Conservation (phyloP, 1,140 invertebrate genomes). For the Contarinia nasturtii region DNA sequence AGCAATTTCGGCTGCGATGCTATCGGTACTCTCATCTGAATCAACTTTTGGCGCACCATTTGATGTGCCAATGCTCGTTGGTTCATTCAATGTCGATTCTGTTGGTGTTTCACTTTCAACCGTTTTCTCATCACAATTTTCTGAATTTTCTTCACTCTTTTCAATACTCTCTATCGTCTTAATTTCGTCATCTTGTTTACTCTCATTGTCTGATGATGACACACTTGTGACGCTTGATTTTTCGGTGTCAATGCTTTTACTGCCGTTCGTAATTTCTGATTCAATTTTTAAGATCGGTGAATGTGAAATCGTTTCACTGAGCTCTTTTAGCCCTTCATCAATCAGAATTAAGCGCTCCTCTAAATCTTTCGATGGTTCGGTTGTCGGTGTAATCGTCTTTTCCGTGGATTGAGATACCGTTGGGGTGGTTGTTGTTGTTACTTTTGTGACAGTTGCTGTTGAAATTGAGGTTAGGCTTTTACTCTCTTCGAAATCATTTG, state of each 20-base stretch:
- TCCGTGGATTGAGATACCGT: background rate
- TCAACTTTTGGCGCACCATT: background rate
- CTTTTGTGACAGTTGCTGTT: background rate
- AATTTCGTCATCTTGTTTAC: background rate
- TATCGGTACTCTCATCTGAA: background rate
- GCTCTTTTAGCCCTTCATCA: background rate
- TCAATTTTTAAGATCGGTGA: background rate
- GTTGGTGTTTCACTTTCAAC: too few species aligned
- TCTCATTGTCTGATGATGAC: background rate
- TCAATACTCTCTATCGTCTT: too few species aligned
- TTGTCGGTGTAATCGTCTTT: background rate
- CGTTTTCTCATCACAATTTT: too few species aligned
- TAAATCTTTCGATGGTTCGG: background rate
- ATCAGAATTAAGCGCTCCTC: background rate
- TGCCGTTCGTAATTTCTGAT: too few species aligned
- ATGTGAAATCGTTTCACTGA: background rate
- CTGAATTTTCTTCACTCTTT: too few species aligned
- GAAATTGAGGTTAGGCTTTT: background rate
- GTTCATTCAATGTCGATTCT: too few species aligned
- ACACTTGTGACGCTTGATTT: background rate
- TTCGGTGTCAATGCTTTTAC: too few species aligned
- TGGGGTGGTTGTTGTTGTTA: background rate
- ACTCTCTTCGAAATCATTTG: background rate
- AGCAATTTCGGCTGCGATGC: constrained; percentile 1
- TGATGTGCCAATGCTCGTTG: too few species aligned